phyloP scores from a whole-genome alignment of 1,140 invertebrate genomes.

The Cyclina sinensis region DNA sequence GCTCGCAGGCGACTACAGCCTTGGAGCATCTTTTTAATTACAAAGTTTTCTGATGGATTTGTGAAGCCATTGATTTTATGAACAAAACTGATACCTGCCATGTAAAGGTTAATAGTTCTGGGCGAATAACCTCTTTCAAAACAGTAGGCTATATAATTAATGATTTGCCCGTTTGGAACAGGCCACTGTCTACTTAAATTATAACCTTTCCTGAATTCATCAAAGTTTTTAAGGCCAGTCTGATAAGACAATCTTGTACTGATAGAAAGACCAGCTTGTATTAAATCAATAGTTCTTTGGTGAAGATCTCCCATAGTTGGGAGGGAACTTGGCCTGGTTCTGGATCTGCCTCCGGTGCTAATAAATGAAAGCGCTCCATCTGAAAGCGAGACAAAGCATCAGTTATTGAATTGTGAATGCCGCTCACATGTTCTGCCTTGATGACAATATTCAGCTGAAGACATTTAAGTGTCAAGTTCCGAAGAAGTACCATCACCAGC shows the following conservation, averaged over 20 bases:
- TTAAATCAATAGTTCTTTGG: not conserved
- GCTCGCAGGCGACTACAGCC: not conserved
- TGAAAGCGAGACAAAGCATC: constrained; percentile 67
- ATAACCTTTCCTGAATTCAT: not conserved
- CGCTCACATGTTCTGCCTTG: constrained; percentile 52
- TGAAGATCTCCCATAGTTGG: not conserved
- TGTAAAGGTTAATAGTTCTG: not conserved
- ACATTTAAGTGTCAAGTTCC: constrained; percentile 13
- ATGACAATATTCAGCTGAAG: constrained; percentile 64
- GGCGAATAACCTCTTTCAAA: not conserved
- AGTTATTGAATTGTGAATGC: constrained; percentile 35
- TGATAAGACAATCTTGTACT: not conserved
- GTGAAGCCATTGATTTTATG: not conserved
- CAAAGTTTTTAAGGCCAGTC: not conserved
- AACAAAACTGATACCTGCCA: not conserved
- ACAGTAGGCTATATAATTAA: constrained; percentile 7
- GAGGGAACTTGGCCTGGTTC: not conserved
- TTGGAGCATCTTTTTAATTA: constrained; percentile 28
- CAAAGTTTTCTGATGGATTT: not conserved
- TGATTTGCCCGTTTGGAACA: not conserved
- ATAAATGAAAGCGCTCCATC: constrained; percentile 30
- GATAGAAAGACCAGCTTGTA: not conserved
- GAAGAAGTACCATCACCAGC: constrained; percentile 33
- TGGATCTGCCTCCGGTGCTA: not conserved
- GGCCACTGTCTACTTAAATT: not conserved